Evolutionary conservation across 2,797 vertebrate species (phyloP).

Genomic region (Neosalanx taihuensis): DNA sequence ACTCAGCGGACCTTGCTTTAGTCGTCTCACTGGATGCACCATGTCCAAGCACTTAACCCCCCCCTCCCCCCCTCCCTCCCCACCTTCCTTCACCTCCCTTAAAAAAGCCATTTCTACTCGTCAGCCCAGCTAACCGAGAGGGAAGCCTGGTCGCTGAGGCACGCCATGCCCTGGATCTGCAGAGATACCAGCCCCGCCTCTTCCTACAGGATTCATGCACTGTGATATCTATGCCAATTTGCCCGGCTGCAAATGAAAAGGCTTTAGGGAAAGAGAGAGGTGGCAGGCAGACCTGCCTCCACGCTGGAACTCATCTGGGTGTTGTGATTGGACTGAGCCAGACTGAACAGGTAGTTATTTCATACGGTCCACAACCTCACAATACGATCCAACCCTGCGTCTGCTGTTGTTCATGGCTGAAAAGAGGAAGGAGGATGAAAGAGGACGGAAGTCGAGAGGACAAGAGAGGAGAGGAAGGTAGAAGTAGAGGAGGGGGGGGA

Average conservation of each 20-base stretch:
- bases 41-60: background rate
- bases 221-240: background rate
- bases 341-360: background rate
- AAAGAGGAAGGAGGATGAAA: background rate
- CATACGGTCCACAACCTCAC: background rate
- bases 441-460: too few species aligned
- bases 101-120: background rate
- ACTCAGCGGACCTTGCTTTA: background rate
- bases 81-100: background rate
- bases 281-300: background rate
- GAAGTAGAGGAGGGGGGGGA: too few species aligned
- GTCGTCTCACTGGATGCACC: constrained; percentile 15
- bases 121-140: background rate
- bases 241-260: background rate
- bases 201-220: too few species aligned
- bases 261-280: background rate
- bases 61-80: constrained; percentile 4
- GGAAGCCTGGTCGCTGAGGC: too few species aligned
- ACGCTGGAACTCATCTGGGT: background rate
- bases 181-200: too few species aligned
- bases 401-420: background rate
- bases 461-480: too few species aligned
- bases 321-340: background rate
- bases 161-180: too few species aligned
- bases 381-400: background rate